These are phyloP conservation scores for Euleptes europaea DNA, from an alignment of 2,113 vertebrate species.

Conservation along the genomic window DNA sequence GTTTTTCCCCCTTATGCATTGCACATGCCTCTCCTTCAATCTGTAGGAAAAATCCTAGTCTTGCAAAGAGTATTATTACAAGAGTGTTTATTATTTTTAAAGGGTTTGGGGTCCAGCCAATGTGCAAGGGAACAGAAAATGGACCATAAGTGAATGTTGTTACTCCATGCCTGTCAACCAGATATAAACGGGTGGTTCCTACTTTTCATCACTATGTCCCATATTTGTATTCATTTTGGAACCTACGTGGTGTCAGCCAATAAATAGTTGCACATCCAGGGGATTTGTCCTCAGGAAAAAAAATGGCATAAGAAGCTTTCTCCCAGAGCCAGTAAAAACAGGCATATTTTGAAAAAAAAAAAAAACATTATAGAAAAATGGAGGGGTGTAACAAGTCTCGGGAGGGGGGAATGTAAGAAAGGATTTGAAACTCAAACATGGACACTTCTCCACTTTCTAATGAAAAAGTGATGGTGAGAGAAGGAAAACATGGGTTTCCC, in stretches of 20 bases:
- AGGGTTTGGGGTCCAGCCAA: neutral
- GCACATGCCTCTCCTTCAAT: neutral
- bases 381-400: neutral
- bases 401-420: neutral
- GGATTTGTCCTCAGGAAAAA: neutral
- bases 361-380: neutral
- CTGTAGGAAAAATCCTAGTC: neutral
- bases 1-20: neutral
- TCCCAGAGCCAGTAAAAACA: constrained; percentile 35
- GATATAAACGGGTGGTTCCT: neutral
- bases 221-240: neutral
- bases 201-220: constrained; percentile 10
- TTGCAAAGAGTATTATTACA: neutral
- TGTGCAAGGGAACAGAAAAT: constrained; percentile 4
- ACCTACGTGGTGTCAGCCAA: neutral
- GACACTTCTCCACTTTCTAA: constrained; percentile 7
- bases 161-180: neutral
- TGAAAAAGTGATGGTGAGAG: constrained; percentile 10
- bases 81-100: constrained; percentile 3
- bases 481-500: constrained; percentile 18
- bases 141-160: neutral
- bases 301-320: neutral
- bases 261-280: constrained; percentile 11
- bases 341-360: constrained; percentile 22
- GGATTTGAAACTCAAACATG: constrained; percentile 16